Conservation (phyloP, 2,113 vertebrate species). For the Chloropsis cyanopogon region DNA sequence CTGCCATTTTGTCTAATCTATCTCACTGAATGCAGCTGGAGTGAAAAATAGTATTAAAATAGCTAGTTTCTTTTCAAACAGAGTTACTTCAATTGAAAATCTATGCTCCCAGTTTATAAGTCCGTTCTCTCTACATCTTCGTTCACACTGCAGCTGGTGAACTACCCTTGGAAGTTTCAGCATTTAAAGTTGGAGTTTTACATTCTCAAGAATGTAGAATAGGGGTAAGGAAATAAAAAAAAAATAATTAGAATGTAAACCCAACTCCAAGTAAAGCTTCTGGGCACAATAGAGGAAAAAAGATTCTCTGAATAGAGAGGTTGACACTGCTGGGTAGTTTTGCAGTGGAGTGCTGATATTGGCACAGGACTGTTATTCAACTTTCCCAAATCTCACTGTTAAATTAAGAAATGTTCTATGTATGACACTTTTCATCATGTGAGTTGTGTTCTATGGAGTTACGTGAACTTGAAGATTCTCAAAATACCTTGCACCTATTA, state of each 20-base stretch:
- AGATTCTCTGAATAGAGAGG: neutral
- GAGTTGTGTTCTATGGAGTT: neutral
- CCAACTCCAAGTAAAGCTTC: neutral
- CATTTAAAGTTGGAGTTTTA: neutral
- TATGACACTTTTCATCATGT: neutral
- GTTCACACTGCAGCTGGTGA: neutral
- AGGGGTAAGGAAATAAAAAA: neutral
- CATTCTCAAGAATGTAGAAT: neutral
- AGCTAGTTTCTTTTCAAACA: neutral
- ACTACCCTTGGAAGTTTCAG: neutral
- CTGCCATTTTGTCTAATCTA: neutral
- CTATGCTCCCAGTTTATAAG: neutral
- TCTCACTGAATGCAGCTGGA: neutral
- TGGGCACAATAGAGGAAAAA: neutral
- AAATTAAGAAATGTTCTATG: neutral
- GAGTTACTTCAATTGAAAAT: neutral
- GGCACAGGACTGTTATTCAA: neutral
- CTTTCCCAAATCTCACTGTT: neutral
- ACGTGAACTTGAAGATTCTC: neutral
- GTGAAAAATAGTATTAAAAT: neutral
- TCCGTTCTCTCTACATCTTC: neutral
- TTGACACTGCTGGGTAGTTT: neutral
- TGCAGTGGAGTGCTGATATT: neutral
- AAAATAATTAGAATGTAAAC: neutral
- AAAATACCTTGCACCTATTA: neutral